These are phyloP conservation scores for Drosophila kambysellisi DNA, from an alignment of 2,888 invertebrate genomes.

Conservation along the genomic window DNA sequence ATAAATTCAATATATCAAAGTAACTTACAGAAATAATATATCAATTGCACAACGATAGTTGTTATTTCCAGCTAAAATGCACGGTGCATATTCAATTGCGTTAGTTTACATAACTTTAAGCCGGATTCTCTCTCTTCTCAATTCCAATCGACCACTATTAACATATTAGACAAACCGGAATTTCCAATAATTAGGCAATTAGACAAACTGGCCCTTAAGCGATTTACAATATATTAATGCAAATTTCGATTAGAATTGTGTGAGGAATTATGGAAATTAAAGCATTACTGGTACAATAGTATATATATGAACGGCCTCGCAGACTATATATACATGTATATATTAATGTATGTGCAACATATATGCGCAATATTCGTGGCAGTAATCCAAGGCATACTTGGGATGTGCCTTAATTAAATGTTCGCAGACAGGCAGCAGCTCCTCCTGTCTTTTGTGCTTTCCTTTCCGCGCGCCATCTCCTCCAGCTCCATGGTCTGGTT, in stretches of 20 bases:
- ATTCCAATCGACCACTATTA: neutral
- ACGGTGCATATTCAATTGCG: neutral
- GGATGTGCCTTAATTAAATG: constrained; percentile 58
- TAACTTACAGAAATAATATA: neutral
- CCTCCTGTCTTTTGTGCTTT: neutral
- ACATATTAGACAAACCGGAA: neutral
- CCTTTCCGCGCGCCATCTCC: neutral
- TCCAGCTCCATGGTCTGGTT: constrained; percentile 9
- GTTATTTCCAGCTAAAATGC: neutral
- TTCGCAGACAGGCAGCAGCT: constrained; percentile 16
- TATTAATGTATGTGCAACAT: constrained; percentile 9
- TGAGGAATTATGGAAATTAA: constrained; percentile 11
- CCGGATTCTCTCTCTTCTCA: neutral
- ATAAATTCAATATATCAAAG: too few species aligned
- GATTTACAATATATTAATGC: constrained; percentile 19
- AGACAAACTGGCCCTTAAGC: neutral
- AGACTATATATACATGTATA: neutral
- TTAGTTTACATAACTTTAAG: neutral
- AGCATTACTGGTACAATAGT: constrained; percentile 1
- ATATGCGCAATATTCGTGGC: constrained; percentile 36
- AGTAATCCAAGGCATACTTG: constrained; percentile 48
- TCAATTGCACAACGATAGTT: neutral
- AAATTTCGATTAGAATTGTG: constrained; percentile 21
- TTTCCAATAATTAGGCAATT: constrained; percentile 24
- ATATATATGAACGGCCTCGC: too few species aligned